Evolutionary conservation across 2,888 invertebrate species (phyloP).

Genomic region (Harpagoxenus sublaevis): DNA sequence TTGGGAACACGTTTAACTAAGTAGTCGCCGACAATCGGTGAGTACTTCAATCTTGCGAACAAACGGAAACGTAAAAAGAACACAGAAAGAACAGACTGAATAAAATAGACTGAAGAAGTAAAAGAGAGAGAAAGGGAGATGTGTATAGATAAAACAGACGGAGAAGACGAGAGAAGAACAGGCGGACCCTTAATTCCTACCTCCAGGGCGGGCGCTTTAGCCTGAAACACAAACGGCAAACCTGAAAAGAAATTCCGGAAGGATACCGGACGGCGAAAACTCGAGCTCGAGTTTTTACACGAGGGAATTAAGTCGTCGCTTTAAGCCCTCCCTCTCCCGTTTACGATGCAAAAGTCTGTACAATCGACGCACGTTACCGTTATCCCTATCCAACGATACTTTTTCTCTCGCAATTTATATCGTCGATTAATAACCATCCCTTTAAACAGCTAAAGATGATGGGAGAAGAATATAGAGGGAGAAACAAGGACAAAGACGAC

Average conservation of each 20-base stretch:
- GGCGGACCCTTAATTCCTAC: constrained; percentile 84
- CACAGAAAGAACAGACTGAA: constrained; percentile 31
- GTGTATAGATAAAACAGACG: constrained; percentile 64
- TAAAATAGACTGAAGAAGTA: constrained; percentile 8
- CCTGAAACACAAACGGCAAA: constrained; percentile 86
- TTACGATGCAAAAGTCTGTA: constrained; percentile 9
- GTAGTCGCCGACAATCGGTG: constrained; percentile 66
- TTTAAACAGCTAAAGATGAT: background rate
- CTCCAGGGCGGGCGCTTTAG: constrained; percentile 85
- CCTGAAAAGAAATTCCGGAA: constrained; percentile 79
- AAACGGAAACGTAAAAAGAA: constrained; percentile 57
- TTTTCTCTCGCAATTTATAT: background rate
- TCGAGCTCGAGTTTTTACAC: constrained; percentile 26
- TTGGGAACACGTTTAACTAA: constrained; percentile 44
- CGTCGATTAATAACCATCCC: constrained; percentile 14
- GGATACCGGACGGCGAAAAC: constrained; percentile 32
- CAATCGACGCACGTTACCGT: constrained; percentile 21
- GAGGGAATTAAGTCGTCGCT: constrained; percentile 48
- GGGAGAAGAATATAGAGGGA: constrained; percentile 37
- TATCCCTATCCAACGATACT: background rate
- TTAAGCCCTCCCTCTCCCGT: constrained; percentile 8
- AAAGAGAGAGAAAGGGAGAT: constrained; percentile 25
- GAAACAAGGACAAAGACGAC: background rate
- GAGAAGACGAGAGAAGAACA: constrained; percentile 70
- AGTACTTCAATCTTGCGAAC: constrained; percentile 68